Evolutionary conservation across 2,888 invertebrate species (phyloP), one percentile per base, ranked within the genome.

Genomic region (Lissonota sp.): DNA sequence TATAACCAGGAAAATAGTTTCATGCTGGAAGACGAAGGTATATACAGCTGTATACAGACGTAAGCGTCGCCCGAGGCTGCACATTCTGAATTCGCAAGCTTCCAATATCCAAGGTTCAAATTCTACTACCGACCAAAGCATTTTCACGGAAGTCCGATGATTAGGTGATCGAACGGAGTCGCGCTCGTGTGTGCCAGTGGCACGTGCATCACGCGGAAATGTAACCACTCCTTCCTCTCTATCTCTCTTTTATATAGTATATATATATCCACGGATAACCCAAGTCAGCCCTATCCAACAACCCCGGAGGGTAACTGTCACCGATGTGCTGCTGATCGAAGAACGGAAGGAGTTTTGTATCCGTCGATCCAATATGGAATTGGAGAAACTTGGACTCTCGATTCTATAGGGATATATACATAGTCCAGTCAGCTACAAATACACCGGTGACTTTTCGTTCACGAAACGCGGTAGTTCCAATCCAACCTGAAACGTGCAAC

Each of bases 141-240:
- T 72, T 62, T 60, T 69, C 73, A 49, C 46, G 73, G 67, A 67
- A 62, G 64, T 57, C 46, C 14, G 46, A 79, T 79, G 73, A 79
- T 79, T 73, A 73, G 67, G 67, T 62, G 49, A 73, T 53, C 63
- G 73, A 73, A 73, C 55, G 53, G 40, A 57, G 60, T 58, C 40
- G 46, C 58, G 40, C 26, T 73, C n/a, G n/a, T 63, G 72, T 62
- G 73, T 69, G 55, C 60, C 46, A 67, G 73, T 63, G 53, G 66
- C 49, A 72, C 60, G 53, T 79, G 46, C 67, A 62, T 57, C 58
- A 46, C 40, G 42, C 51, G 12, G 53, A 46, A 79, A 67, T 69
- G 42, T 73, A 46, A 58, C 26, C 39, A 60, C 16, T 58, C 26
- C 57, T 58, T 40, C 7, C 37, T 12, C n/a, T 16, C 39, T 14